Evolutionary conservation across 2,888 invertebrate species (phyloP), one percentile per base, ranked within the genome.

Genomic region (Petrolisthes manimaculis): DNA sequence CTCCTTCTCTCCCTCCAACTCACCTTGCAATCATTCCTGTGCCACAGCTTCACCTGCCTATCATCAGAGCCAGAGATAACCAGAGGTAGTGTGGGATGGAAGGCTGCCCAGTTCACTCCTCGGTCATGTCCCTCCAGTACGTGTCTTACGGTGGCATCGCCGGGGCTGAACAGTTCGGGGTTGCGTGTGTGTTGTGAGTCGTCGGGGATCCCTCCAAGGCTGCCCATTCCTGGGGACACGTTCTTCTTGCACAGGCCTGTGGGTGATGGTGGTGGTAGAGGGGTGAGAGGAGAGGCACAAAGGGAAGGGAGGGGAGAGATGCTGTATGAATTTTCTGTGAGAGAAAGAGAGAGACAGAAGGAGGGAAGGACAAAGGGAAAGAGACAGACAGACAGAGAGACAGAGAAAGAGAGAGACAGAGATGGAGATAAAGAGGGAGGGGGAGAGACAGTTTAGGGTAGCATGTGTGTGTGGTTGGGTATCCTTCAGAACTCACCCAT

Each of bases 21-120:
- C 92, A 95, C 95, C 94, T 97, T 97, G n/a, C 97, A 95, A 93
- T 98, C 98, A 93, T 98, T 99, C 98, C 98, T 98, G 91, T 99
- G 95, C 99, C 99, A 99, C 91, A 99, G 94, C 93, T 99, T 99
- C 81, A 99, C 96, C 93, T 98, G 97, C 18, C 99, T 94, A 93
- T 99, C 99, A 93, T 99, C 99, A n/a, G 99, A 99, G 0, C 98
- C 99, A 0, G 99, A 99, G 0, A 97, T 98, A 91, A 99, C 97
- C 71, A 99, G 94, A 0, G 99, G 99, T 92, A 99, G 94, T 0
- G 96, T 96, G 3, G 98, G 98, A 93, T 99, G 99, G 94, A 99
- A 99, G 77, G 96, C 95, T 0, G 98, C 99, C 99, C 99, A 99
- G 94, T 99, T 99, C 0, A 99, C 99, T 14, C 99, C 99, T 82